Evolutionary conservation across 1,140 invertebrate species (phyloP).

Genomic region (Spodoptera litura): DNA sequence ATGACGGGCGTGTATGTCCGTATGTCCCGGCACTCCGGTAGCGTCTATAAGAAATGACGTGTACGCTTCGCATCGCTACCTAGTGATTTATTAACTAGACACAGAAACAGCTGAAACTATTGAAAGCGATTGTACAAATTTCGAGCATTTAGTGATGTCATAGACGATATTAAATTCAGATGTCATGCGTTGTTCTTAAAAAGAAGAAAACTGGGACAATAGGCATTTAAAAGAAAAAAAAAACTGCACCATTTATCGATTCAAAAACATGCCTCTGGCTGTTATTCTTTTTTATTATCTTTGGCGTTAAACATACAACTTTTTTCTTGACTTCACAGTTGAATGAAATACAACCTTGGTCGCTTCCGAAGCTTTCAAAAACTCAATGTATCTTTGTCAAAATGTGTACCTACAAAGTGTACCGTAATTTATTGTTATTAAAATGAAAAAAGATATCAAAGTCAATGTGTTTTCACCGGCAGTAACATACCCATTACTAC

Average conservation of each 20-base stretch:
- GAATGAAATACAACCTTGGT: not conserved
- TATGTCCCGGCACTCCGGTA: slow-evolving; percentile 43
- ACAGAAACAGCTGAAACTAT: slow-evolving; percentile 20
- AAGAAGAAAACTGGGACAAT: not conserved
- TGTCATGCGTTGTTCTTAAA: not conserved
- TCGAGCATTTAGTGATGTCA: slow-evolving; percentile 13
- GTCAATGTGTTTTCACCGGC: not conserved
- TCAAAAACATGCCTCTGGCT: not conserved
- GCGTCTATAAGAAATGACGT: slow-evolving; percentile 46
- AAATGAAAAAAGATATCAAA: slow-evolving; percentile 15
- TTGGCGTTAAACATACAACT: not conserved
- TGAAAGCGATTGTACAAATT: slow-evolving; percentile 1
- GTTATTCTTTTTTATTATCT: no score
- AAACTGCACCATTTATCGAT: not conserved
- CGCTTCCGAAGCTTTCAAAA: not conserved
- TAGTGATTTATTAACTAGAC: slow-evolving; percentile 49
- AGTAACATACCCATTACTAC: not conserved
- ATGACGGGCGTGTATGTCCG: slow-evolving; percentile 50
- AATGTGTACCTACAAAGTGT: not conserved
- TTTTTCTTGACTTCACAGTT: not conserved
- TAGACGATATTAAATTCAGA: not conserved
- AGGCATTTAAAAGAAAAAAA: slow-evolving; percentile 3
- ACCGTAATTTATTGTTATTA: not conserved
- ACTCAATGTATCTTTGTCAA: slow-evolving; percentile 2
- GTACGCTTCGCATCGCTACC: slow-evolving; percentile 39